Evolutionary conservation across 2,888 invertebrate species (phyloP).

Genomic region (Mermis nigrescens): DNA sequence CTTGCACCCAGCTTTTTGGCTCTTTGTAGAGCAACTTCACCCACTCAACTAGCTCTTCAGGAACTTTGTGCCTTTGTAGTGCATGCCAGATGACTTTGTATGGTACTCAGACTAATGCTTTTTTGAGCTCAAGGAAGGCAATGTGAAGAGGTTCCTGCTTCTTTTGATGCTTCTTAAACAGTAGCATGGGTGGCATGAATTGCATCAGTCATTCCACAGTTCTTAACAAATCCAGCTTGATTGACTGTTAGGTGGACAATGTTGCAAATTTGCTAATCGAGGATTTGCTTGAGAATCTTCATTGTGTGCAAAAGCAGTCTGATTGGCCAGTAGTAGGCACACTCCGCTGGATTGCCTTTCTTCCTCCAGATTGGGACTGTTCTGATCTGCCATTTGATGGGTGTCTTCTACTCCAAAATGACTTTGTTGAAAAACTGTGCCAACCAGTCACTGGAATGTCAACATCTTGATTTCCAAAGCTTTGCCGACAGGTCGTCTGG

Average conservation of each 20-base stretch:
- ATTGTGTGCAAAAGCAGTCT: slow-evolving; percentile 1
- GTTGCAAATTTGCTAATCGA: neutral
- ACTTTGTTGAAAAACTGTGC: slow-evolving; percentile 3
- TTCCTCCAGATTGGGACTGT: neutral
- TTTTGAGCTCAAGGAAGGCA: neutral
- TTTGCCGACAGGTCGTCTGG: slow-evolving; percentile 4
- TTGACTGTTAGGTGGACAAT: neutral
- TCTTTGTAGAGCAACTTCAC: neutral
- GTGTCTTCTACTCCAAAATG: neutral
- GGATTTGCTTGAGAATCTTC: slow-evolving; percentile 4
- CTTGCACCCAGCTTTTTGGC: neutral
- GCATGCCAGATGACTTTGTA: neutral
- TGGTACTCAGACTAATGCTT: neutral
- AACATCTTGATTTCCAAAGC: neutral
- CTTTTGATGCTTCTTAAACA: neutral
- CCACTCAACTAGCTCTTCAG: neutral
- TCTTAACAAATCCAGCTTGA: neutral
- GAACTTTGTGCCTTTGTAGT: neutral
- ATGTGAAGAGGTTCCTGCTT: neutral
- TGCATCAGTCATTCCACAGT: neutral
- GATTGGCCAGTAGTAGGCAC: slow-evolving; percentile 2
- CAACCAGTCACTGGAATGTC: too few relatives aligned
- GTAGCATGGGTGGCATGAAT: neutral
- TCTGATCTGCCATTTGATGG: neutral
- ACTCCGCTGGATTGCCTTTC: slow-evolving; percentile 1